Evolutionary conservation across 2,888 invertebrate species (phyloP).

Genomic region (Lysandra bellargus): DNA sequence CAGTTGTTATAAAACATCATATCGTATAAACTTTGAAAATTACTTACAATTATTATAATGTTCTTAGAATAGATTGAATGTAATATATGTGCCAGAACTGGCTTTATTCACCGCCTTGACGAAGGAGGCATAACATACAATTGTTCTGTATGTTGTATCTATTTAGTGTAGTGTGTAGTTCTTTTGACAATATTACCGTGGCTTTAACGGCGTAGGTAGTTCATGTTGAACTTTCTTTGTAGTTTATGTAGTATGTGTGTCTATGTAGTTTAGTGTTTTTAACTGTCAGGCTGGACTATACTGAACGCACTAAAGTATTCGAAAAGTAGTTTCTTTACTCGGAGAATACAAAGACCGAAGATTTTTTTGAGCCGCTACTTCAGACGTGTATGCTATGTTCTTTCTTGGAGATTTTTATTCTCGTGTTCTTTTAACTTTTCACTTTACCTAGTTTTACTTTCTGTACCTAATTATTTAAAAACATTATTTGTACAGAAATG

Average conservation of each 20-base stretch:
- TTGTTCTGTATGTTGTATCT: neutral
- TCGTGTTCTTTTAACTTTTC: neutral
- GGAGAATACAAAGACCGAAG: neutral
- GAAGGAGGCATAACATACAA: neutral
- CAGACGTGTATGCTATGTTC: neutral
- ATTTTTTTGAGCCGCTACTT: neutral
- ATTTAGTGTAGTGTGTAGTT: neutral
- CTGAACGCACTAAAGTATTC: neutral
- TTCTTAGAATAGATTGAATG: neutral
- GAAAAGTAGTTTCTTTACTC: neutral
- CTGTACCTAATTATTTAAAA: conserved; percentile 7
- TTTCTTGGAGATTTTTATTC: neutral
- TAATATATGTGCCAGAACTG: neutral
- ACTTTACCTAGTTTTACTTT: neutral
- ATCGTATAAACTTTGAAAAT: neutral
- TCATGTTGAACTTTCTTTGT: neutral
- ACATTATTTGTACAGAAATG: conserved; percentile 1
- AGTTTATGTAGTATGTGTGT: neutral
- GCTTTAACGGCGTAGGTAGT: neutral
- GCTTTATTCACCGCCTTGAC: neutral
- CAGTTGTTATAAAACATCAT: neutral
- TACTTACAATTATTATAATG: no score
- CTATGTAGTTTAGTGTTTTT: neutral
- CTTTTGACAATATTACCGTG: neutral
- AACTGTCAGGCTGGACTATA: neutral